Conservation (phyloP, 2,797 vertebrate species). For the Micromesistius poutassou region DNA sequence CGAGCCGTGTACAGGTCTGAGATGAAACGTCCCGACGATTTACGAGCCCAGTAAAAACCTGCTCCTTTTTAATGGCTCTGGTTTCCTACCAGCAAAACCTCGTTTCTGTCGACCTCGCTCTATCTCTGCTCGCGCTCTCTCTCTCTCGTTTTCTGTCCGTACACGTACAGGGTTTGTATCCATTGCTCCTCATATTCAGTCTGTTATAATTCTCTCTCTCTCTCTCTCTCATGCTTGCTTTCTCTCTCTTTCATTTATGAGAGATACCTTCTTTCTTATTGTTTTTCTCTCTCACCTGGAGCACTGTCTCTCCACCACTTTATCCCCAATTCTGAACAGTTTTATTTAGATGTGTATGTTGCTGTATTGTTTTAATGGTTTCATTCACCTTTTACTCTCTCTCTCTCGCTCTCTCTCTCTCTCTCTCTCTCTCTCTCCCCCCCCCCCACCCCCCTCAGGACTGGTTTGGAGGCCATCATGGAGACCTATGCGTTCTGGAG, state of each 20-base stretch:
- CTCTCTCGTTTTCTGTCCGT: conserved; percentile 3
- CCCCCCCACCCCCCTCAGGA: conserved; percentile 69
- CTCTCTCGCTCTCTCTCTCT: conserved; percentile 55
- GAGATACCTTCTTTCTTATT: background rate
- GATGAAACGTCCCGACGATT: conserved; percentile 78
- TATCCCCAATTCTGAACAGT: background rate
- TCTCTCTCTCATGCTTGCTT: background rate
- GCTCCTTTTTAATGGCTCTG: conserved; percentile 69
- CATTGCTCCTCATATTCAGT: background rate
- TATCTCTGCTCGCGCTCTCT: conserved; percentile 5
- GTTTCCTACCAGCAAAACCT: conserved; percentile 57
- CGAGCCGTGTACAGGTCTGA: conserved; percentile 67
- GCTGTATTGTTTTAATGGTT: too few species aligned
- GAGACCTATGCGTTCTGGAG: conserved; percentile 99
- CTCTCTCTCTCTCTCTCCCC: conserved; percentile 18
- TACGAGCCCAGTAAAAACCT: conserved; percentile 72
- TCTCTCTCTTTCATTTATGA: conserved; percentile 8
- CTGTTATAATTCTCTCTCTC: background rate
- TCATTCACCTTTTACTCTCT: background rate
- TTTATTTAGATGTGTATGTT: background rate
- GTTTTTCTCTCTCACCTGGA: background rate
- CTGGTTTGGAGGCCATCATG: conserved; percentile 98
- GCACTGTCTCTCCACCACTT: too few species aligned
- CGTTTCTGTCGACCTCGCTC: conserved; percentile 19
- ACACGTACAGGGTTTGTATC: background rate